phyloP scores from a whole-genome alignment of 2,113 vertebrate genomes.

The Xenus cinereus region DNA sequence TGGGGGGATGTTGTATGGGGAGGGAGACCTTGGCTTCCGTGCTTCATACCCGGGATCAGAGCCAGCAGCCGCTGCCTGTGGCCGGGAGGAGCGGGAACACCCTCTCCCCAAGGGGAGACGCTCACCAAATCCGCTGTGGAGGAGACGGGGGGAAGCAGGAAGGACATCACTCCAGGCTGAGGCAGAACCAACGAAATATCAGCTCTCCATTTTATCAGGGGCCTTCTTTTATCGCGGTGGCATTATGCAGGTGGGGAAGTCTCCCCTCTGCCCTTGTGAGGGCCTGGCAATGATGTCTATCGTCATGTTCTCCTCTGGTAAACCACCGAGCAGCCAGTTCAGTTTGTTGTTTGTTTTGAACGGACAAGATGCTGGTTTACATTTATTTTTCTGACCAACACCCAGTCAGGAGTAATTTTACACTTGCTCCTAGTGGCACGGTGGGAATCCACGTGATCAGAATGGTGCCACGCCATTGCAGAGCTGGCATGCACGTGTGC shows the following conservation, averaged over 20 bases:
- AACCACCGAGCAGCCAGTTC: neutral
- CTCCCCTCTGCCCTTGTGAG: neutral
- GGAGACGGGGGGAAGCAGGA: neutral
- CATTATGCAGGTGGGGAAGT: neutral
- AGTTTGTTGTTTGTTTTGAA: neutral
- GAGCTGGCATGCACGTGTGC: neutral
- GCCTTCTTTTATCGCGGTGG: fast-evolving
- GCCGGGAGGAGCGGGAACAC: neutral
- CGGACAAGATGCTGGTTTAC: neutral
- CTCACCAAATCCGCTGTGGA: neutral
- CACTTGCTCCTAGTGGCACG: neutral
- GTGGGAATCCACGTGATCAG: neutral
- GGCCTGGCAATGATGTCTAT: neutral
- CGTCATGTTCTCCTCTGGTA: neutral
- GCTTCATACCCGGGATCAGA: neutral
- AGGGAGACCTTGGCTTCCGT: neutral
- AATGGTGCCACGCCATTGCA: neutral
- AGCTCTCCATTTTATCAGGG: neutral
- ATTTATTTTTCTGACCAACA: neutral
- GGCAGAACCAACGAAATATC: neutral
- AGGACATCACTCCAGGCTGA: neutral
- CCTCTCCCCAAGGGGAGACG: neutral
- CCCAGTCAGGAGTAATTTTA: neutral
- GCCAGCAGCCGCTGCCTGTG: neutral
- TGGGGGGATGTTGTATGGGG: neutral